Base-by-base conservation (phyloP, 2,113 vertebrate genomes). In the Eonycteris spelaea region DNA sequence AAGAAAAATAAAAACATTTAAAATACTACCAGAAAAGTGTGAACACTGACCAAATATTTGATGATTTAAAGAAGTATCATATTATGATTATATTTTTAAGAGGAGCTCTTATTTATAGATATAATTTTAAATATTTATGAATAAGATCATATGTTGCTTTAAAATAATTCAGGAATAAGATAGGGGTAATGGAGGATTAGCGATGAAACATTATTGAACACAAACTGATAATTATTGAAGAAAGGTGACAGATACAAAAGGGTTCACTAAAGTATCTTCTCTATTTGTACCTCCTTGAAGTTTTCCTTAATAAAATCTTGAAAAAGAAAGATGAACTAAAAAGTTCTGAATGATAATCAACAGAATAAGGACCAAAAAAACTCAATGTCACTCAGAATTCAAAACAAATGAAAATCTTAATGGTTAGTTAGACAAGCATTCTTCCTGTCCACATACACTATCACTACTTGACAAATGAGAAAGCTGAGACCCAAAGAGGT, bases 361-460 rank as follows among this genome's bases (percentile, higher is more conserved):
- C 3, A 71, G 40, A 86, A 45, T 45, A 55, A 83, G 26, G 21
- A 70, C 87, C 65, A 70, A 90, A 90, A 51, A 51, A 87, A 57
- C 28, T 88, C 51, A n/a, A 71, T 45, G 22, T 92, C 73, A 24
- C 26, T 86, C 61, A 67, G 74, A 90, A 19, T 55, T 73, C 48
- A 95, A 95, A 96, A 92, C 68, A 75, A 89, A 61, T 53, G 63
- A 91, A 88, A 96, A 75, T 87, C 79, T 87, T 90, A 95, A 63
- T 7, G 22, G n/a, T 67, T n/a, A 91, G 19, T 79, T 45, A 88
- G 30, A 91, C 12, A 88, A 91, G 35, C 14, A 75, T 59, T 95
- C 68, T 87, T 61, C 19, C 30, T 90, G 14, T 8, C 74, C 3
- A 91, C 22, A 71, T 30, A 63, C 13, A 84, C 33, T 35, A 61